Percentiles rank a stretch among this genome's conserved stretches.
Evolutionary conservation across 2,113 vertebrate genomes (phyloP).

Genomic region (Corvus cornix): DNA sequence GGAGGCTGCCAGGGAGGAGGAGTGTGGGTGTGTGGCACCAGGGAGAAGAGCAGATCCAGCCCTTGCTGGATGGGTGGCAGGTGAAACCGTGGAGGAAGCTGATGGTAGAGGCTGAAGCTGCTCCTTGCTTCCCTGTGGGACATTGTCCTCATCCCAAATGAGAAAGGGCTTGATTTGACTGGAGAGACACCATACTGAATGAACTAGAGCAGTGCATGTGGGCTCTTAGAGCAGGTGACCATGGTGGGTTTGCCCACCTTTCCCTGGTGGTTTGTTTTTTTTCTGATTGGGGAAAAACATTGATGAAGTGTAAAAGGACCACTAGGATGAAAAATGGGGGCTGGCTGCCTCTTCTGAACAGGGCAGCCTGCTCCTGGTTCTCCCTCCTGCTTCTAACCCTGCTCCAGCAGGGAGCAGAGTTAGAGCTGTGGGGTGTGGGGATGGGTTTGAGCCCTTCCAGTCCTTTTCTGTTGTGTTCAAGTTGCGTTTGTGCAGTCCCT

Average conservation of each 20-base stretch:
- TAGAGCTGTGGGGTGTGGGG: neutral
- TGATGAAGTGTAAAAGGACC: neutral
- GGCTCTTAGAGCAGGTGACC: neutral
- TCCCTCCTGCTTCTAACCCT: neutral
- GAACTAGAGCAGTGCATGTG: rapidly evolving
- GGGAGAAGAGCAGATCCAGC: neutral
- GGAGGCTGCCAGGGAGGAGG: neutral
- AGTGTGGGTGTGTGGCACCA: neutral
- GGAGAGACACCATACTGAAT: neutral
- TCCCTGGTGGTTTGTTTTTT: neutral
- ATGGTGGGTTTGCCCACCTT: neutral
- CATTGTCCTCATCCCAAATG: rapidly evolving
- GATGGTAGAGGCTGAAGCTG: neutral
- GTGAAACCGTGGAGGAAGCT: rapidly evolving
- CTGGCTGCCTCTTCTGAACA: neutral
- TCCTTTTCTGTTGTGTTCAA: neutral
- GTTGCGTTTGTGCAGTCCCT: rapidly evolving
- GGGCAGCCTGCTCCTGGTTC: neutral
- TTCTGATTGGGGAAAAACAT: neutral
- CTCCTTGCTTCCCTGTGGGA: rapidly evolving
- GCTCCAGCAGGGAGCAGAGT: rapidly evolving
- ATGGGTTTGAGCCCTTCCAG: neutral
- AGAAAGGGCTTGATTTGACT: rapidly evolving
- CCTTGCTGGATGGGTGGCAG: rapidly evolving
- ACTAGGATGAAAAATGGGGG: neutral